These are phyloP conservation scores for Monopis laevigella DNA, from an alignment of 2,888 invertebrate species.

Conservation along the genomic window DNA sequence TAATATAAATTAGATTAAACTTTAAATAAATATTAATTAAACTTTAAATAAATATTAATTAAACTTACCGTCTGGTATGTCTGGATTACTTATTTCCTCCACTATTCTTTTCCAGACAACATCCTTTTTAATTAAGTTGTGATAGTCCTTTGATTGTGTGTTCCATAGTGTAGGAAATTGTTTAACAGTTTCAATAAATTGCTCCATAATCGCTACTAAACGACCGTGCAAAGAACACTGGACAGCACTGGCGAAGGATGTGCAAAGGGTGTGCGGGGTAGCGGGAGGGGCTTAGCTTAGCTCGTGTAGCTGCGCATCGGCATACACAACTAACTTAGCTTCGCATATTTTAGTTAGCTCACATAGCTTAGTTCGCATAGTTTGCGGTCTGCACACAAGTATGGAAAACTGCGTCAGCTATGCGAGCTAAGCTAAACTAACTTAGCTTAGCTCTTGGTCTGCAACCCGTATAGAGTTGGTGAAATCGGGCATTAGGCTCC, in stretches of 20 bases:
- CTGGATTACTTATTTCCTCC: constrained; percentile 21
- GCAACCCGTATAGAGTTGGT: constrained; percentile 14
- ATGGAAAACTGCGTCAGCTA: constrained; percentile 18
- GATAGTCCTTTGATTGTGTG: constrained; percentile 17
- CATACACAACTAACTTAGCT: not conserved
- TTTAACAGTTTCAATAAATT: not conserved
- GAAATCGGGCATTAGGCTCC: too few species aligned
- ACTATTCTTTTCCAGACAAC: constrained; percentile 22
- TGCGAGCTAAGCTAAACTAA: constrained; percentile 16
- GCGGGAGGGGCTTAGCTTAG: constrained; percentile 20
- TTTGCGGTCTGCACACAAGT: constrained; percentile 12
- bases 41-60: constrained; percentile 20
- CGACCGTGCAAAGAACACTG: constrained; percentile 17
- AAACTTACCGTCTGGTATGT: constrained; percentile 23
- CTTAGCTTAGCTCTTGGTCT: constrained; percentile 16
- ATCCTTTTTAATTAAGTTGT: constrained; percentile 21
- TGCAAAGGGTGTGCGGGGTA: constrained; percentile 19
- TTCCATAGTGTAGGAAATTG: not conserved
- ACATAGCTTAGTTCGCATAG: not conserved
- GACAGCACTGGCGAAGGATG: constrained; percentile 19
- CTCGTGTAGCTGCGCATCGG: constrained; percentile 17
- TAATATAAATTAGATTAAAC: constrained; percentile 19
- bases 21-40: too few species aligned
- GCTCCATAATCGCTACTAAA: not conserved
- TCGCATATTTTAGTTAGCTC: not conserved